A percentile compares a stretch with the other conserved stretches of the same genome.
Conservation (phyloP, 1,140 invertebrate species). For the Heliconius himera region DNA sequence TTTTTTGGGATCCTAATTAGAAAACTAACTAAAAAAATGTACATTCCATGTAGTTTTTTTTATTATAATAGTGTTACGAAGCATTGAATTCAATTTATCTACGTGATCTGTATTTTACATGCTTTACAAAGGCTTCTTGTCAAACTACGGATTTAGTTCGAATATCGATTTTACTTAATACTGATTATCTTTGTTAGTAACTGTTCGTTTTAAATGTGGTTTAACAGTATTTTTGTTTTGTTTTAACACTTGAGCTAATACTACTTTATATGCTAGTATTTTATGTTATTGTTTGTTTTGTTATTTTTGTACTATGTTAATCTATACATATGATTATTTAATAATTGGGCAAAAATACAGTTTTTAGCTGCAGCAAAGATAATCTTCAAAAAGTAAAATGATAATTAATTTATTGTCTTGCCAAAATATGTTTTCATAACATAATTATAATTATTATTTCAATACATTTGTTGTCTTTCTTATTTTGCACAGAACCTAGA, state of each 20-base stretch:
- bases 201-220: conserved; percentile 26
- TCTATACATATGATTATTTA: no score
- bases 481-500: no score
- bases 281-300: neutral
- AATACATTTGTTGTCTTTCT: no score
- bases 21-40: no score
- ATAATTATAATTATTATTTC: no score
- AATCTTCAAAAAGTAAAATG: no score
- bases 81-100: conserved; percentile 5
- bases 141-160: conserved; percentile 29
- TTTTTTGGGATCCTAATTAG: no score
- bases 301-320: no score
- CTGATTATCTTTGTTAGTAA: conserved; percentile 25
- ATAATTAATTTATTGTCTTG: no score
- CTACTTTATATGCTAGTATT: neutral
- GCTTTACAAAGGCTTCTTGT: conserved; percentile 27
- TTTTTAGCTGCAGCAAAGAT: no score
- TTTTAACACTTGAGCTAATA: conserved; percentile 8
- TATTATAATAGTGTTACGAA: neutral
- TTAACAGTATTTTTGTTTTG: conserved; percentile 22
- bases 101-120: conserved; percentile 5
- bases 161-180: conserved; percentile 21
- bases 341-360: no score
- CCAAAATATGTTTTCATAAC: no score
- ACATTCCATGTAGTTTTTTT: neutral